phyloP scores from a whole-genome alignment of 2,113 vertebrate species.

The Melanocharis versteri region DNA sequence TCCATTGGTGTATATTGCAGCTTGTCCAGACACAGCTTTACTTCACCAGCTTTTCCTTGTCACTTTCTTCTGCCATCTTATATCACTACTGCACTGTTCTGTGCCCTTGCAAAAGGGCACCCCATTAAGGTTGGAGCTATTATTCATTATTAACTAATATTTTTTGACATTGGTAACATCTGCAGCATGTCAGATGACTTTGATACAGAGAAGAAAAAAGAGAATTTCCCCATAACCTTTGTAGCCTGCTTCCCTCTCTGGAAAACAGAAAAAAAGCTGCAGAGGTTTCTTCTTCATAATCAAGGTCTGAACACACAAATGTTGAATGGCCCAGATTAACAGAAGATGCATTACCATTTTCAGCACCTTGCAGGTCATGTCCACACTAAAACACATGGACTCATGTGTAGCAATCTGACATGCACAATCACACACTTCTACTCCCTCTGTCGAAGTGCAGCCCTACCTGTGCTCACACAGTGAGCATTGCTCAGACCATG shows the following conservation, averaged over 20 bases:
- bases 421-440: background rate
- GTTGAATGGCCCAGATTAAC: background rate
- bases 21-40: background rate
- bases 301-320: background rate
- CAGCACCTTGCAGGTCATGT: background rate
- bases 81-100: background rate
- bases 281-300: background rate
- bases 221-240: background rate
- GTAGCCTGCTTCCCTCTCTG: background rate
- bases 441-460: background rate
- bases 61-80: background rate
- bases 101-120: background rate
- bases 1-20: background rate
- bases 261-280: background rate
- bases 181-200: background rate
- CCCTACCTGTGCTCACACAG: background rate
- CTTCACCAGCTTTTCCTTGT: background rate
- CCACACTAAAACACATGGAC: background rate
- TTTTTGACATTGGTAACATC: background rate
- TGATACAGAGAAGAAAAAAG: background rate
- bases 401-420: accelerated
- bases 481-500: background rate
- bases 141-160: background rate
- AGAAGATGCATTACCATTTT: background rate
- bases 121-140: background rate